phyloP scores from a whole-genome alignment of 2,113 vertebrate species.

The Clarias macrocephalus region DNA sequence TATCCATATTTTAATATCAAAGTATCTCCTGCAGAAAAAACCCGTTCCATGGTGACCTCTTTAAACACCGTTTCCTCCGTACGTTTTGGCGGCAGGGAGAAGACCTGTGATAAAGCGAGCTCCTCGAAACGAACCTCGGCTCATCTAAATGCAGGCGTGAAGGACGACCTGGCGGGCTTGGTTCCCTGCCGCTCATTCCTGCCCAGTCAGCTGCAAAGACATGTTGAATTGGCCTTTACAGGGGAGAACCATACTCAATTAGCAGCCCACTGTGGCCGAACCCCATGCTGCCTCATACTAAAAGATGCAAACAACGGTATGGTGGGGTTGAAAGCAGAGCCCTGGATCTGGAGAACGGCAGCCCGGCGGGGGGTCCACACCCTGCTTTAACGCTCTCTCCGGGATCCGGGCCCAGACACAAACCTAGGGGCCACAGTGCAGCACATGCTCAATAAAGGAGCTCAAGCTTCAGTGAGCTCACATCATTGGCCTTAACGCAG shows the following conservation, averaged over 20 bases:
- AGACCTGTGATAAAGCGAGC: conserved; percentile 64
- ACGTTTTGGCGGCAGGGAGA: conserved; percentile 50
- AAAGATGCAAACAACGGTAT: conserved; percentile 66
- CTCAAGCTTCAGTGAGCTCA: conserved; percentile 69
- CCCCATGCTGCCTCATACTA: conserved; percentile 71
- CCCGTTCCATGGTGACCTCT: conserved; percentile 62
- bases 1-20: conserved; percentile 59
- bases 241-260: conserved; percentile 55
- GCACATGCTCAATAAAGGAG: conserved; percentile 71
- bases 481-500: conserved; percentile 60
- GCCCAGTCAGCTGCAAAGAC: conserved; percentile 71
- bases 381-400: conserved; percentile 68
- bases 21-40: conserved; percentile 60
- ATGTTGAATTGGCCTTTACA: conserved; percentile 64
- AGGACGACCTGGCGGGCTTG: conserved; percentile 55
- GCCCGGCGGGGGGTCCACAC: conserved; percentile 65
- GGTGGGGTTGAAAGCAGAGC: conserved; percentile 40
- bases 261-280: conserved; percentile 59
- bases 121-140: conserved; percentile 57
- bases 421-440: conserved; percentile 69
- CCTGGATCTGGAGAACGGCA: conserved; percentile 61
- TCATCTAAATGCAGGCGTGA: conserved; percentile 64
- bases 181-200: conserved; percentile 61
- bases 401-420: conserved; percentile 67
- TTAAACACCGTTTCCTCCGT: conserved; percentile 60